Conservation (phyloP, 37 sponge, comb jelly and placozoan genomes). For the Halichondria panicea region DNA sequence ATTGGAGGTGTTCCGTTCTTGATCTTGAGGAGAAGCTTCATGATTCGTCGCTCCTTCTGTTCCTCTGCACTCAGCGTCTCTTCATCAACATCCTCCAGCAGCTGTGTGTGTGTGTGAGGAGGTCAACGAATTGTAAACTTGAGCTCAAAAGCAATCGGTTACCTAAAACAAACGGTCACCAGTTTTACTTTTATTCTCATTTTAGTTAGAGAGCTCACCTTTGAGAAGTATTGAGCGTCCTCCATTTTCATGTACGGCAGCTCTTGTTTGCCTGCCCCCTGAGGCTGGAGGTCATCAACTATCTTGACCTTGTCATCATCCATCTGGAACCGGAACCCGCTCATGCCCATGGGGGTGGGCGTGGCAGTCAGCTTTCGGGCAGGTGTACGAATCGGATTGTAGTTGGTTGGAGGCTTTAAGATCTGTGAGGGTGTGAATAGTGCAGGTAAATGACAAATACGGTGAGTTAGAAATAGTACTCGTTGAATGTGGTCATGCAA, state of each 20-base stretch:
- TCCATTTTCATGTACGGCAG: constrained; percentile 96
- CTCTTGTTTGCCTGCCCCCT: constrained; percentile 55
- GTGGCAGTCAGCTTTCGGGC: constrained; percentile 91
- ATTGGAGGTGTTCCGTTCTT: constrained; percentile 99
- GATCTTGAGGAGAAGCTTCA: constrained; percentile 95
- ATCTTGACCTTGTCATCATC: constrained; percentile 77
- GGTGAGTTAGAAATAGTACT: too few relatives aligned
- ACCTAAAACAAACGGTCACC: too few relatives aligned
- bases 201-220: too few relatives aligned
- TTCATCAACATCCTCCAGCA: constrained; percentile 93
- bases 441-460: too few relatives aligned
- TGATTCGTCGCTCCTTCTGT: constrained; percentile 95
- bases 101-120: constrained; percentile 74
- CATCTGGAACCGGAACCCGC: constrained; percentile 90
- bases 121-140: too few relatives aligned
- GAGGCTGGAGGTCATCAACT: constrained; percentile 81
- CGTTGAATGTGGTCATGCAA: too few relatives aligned
- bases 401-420: constrained; percentile 83
- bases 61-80: constrained; percentile 86
- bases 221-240: constrained; percentile 96
- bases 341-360: constrained; percentile 96
- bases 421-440: constrained; percentile 29
- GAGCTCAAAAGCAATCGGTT: too few relatives aligned
- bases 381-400: constrained; percentile 92
- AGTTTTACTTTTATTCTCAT: too few relatives aligned